Conservation (phyloP, 1,140 invertebrate genomes). For the Anthonomus grandis region DNA sequence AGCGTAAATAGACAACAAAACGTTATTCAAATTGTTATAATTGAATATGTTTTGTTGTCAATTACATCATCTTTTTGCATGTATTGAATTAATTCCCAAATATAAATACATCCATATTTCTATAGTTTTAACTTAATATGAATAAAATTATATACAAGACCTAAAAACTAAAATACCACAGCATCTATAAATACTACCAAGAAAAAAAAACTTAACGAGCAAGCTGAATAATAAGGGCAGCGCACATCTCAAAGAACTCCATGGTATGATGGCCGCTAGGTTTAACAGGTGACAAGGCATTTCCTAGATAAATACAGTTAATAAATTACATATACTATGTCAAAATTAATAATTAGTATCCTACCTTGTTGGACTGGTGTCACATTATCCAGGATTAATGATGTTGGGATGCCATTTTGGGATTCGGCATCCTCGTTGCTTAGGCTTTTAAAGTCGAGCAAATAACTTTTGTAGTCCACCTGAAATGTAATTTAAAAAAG, state of each 20-base stretch:
- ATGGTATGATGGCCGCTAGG: slow-evolving; percentile 86
- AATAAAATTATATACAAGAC: background rate
- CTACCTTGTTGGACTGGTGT: slow-evolving; percentile 48
- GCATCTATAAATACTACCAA: slow-evolving; percentile 1
- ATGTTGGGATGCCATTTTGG: slow-evolving; percentile 56
- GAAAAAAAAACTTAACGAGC: slow-evolving; percentile 68
- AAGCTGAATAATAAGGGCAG: slow-evolving; percentile 94
- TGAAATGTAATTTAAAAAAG: slow-evolving; percentile 26
- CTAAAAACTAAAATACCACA: slow-evolving; percentile 3
- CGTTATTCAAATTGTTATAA: too few species aligned
- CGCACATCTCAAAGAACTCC: slow-evolving; percentile 99
- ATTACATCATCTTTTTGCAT: too few species aligned
- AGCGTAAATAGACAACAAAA: too few species aligned
- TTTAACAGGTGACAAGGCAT: slow-evolving; percentile 44
- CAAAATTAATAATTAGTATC: background rate
- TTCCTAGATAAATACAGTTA: slow-evolving; percentile 29
- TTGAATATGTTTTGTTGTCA: too few species aligned
- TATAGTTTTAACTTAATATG: too few species aligned
- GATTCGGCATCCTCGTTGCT: slow-evolving; percentile 72
- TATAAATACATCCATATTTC: too few species aligned
- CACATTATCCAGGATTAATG: slow-evolving; percentile 42
- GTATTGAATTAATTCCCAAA: too few species aligned
- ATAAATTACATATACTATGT: background rate
- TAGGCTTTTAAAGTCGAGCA: slow-evolving; percentile 96
- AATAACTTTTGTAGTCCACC: slow-evolving; percentile 95